Conservation (phyloP, 2,888 invertebrate species). For the Criorhina ranunculi region DNA sequence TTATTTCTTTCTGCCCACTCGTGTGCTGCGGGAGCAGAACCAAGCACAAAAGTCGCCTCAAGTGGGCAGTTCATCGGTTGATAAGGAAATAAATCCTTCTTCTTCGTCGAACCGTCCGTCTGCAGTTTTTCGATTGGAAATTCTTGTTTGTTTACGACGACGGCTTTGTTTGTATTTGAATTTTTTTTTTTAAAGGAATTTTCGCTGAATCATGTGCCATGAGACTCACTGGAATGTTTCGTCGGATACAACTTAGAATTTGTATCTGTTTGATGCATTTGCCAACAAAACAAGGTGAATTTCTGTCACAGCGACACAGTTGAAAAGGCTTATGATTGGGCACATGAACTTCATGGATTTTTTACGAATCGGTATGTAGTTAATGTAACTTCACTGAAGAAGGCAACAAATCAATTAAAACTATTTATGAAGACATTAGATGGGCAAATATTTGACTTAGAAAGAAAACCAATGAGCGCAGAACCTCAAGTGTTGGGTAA, state of each 20-base stretch:
- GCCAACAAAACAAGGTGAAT: neutral
- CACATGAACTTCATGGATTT: constrained; percentile 11
- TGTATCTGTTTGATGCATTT: neutral
- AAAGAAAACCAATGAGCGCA: constrained; percentile 38
- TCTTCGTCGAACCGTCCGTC: neutral
- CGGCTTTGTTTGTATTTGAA: no score
- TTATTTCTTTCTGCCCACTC: constrained; percentile 12
- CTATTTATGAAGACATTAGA: constrained; percentile 63
- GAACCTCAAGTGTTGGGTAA: constrained; percentile 53
- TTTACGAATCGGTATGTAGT: neutral
- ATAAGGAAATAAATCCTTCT: constrained; percentile 47
- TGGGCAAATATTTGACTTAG: constrained; percentile 48
- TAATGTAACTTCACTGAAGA: constrained; percentile 6
- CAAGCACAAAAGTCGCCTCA: constrained; percentile 6
- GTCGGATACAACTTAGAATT: neutral
- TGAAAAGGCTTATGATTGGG: constrained; percentile 7
- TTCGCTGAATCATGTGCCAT: constrained; percentile 27
- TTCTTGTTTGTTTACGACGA: constrained; percentile 28
- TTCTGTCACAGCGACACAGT: neutral
- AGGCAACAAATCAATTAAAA: constrained; percentile 50
- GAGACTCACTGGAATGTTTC: constrained; percentile 5
- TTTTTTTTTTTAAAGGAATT: neutral
- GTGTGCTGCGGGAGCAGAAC: neutral
- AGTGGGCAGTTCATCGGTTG: constrained; percentile 53
- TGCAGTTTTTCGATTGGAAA: neutral